phyloP scores from a whole-genome alignment of 2,888 invertebrate genomes.

The Andrena bucephala region DNA sequence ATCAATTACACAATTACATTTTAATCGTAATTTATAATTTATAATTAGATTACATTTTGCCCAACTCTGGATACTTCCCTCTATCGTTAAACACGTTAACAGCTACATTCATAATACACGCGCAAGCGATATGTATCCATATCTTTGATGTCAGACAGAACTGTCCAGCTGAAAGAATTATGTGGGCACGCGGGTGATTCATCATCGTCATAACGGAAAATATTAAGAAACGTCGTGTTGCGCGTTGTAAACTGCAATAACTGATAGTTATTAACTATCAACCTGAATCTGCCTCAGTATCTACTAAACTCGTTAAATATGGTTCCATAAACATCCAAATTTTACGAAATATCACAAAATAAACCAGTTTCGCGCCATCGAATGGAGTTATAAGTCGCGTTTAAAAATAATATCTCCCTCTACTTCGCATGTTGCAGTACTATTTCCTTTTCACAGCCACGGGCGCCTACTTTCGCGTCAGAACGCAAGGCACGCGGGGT shows the following conservation, averaged over 20 bases:
- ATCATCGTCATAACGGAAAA: constrained; percentile 10
- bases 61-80: not conserved
- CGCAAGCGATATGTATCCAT: not conserved
- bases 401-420: not conserved
- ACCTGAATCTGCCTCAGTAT: too few species aligned
- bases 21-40: not conserved
- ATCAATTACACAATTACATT: too few species aligned
- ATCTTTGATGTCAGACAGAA: constrained; percentile 9
- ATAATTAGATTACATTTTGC: not conserved
- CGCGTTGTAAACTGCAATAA: not conserved
- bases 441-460: constrained; percentile 31
- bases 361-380: too few species aligned
- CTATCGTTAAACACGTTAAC: not conserved
- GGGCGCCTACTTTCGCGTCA: constrained; percentile 71
- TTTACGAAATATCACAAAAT: too few species aligned
- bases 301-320: too few species aligned
- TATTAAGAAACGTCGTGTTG: constrained; percentile 2
- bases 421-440: not conserved
- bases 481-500: constrained; percentile 72
- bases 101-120: not conserved
- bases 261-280: not conserved
- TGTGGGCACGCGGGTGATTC: constrained; percentile 7
- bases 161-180: constrained; percentile 10
- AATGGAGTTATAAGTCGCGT: not conserved
- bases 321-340: too few species aligned